Conservation (phyloP, 2,888 invertebrate genomes). For the Helicoverpa assulta region DNA sequence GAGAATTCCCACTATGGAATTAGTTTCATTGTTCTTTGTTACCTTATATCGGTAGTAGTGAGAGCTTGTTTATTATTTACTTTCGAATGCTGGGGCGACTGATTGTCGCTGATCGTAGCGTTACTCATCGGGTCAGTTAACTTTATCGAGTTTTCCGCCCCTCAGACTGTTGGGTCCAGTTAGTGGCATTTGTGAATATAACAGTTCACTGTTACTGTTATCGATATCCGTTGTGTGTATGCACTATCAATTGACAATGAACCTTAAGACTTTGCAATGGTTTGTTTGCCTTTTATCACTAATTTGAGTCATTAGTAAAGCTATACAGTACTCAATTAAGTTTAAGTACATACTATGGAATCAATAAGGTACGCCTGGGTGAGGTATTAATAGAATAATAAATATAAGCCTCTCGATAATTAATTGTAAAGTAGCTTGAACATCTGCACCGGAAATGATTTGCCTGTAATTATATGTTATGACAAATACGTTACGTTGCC, state of each 20-base stretch:
- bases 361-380: not conserved
- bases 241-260: conserved; percentile 47
- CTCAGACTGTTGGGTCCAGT: conserved; percentile 54
- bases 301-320: conserved; percentile 21
- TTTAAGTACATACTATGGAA: conserved; percentile 1
- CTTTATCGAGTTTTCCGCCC: conserved; percentile 71
- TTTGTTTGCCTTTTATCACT: conserved; percentile 32
- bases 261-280: conserved; percentile 38
- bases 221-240: conserved; percentile 50
- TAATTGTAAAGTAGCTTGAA: conserved; percentile 12
- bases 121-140: conserved; percentile 80
- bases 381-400: conserved; percentile 4
- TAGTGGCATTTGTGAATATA: conserved; percentile 52
- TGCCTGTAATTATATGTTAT: conserved; percentile 25
- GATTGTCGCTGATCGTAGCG: conserved; percentile 72
- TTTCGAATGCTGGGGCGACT: conserved; percentile 69
- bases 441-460: conserved; percentile 40
- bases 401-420: not conserved
- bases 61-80: conserved; percentile 72
- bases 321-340: not conserved
- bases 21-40: conserved; percentile 67
- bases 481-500: conserved; percentile 22
- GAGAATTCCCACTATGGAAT: conserved; percentile 13
- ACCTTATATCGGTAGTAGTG: conserved; percentile 59
- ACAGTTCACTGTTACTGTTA: conserved; percentile 55